Evolutionary conservation across 2,797 vertebrate species (phyloP), one percentile per base, ranked within the genome.

Genomic region (Onychomys leucogaster): DNA sequence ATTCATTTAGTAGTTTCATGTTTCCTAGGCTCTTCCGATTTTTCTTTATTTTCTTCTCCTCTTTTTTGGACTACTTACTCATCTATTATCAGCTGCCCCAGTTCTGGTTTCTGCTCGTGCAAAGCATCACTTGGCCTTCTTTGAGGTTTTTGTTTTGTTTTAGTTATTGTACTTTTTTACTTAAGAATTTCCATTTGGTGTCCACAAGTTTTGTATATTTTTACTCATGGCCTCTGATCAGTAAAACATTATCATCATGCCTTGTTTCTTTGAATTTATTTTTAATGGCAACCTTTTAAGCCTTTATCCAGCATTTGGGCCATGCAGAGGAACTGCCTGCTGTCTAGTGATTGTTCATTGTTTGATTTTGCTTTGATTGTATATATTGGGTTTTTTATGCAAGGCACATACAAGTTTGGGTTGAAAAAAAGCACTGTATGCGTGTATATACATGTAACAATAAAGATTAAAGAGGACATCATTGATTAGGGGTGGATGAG

Each of bases 161-260:
- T 4, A 43, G 1, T 49, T 75, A 37, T 57, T 85, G 7, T 65
- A 14, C 3, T 67, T 85, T 89, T 76, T 32, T 85, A 55, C 5
- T 75, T 34, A n/a, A 82, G 17, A 85, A 82, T 89, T 76, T 89
- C 2, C 16, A 61, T 61, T 85, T 94, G 6, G 29, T 90, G 49
- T 55, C 86, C 77, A 92, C n/a, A 43, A 81, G n/a, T 12, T 94
- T 73, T 90, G 65, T 76, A 0, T 75, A 12, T 69, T 84, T 95
- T 69, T 75, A 46, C n/a, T 85, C 29, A 75, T 78, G 71, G 1
- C 78, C 13, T 80, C 65, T 96, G 37, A 63, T 63, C 32, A 32
- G 41, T 67, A n/a, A 92, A 69, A 85, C 16, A 49, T 57, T 59
- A 49, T 61, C 17, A 52, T 67, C 27, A 5, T 41, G 32, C 46